Evolutionary conservation across 1,140 invertebrate genomes (phyloP).

Genomic region (Cyclina sinensis): DNA sequence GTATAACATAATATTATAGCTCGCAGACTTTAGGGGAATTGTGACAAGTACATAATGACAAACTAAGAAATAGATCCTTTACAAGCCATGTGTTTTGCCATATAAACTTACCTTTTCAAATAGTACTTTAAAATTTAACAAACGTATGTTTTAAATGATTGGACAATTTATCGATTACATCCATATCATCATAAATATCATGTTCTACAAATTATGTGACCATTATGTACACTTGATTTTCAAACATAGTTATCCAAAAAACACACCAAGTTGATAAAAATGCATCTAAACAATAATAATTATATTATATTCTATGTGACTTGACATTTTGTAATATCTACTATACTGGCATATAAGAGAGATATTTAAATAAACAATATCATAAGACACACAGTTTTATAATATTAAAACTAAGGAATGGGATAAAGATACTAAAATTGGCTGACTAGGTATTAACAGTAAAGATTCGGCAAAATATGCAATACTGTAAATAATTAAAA

Average conservation of each 20-base stretch:
- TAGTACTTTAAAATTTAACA: constrained; percentile 19
- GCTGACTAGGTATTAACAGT: constrained; percentile 27
- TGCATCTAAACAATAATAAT: constrained; percentile 24
- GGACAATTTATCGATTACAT: constrained; percentile 28
- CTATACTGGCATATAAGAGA: constrained; percentile 8
- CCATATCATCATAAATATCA: constrained; percentile 12
- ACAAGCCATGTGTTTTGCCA: background rate
- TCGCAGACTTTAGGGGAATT: constrained; percentile 26
- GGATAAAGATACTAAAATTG: constrained; percentile 23
- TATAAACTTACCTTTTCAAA: constrained; percentile 11
- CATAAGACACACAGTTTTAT: constrained; percentile 22
- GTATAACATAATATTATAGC: constrained; percentile 20
- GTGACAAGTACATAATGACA: too few species aligned
- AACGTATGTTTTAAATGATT: constrained; percentile 24
- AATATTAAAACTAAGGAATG: constrained; percentile 29
- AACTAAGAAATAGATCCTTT: constrained; percentile 18
- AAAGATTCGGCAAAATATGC: constrained; percentile 21
- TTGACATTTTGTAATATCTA: constrained; percentile 9
- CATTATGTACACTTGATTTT: constrained; percentile 24
- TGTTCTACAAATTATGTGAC: constrained; percentile 10
- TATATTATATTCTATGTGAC: constrained; percentile 18
- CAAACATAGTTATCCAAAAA: constrained; percentile 23
- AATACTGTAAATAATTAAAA: constrained; percentile 30
- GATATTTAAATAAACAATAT: constrained; percentile 25
- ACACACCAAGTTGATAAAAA: constrained; percentile 24